Evolutionary conservation across 1,140 invertebrate genomes (phyloP).

Genomic region (Lysiphlebus fabarum): DNA sequence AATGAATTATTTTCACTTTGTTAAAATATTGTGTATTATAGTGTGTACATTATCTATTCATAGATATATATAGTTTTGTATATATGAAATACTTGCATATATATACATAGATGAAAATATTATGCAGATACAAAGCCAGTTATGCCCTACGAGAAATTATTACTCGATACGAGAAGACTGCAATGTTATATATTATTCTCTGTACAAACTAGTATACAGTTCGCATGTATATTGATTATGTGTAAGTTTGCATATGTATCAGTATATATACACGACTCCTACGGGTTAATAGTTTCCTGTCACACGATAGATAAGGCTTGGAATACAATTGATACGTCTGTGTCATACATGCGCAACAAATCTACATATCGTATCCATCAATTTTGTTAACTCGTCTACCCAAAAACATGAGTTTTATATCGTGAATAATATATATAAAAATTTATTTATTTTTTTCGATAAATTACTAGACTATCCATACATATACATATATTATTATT

Average conservation of each 20-base stretch:
- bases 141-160: slow-evolving; percentile 29
- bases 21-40: too few species aligned
- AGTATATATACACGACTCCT: not conserved
- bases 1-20: too few species aligned
- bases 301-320: slow-evolving; percentile 9
- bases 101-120: slow-evolving; percentile 6
- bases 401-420: slow-evolving; percentile 8
- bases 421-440: too few species aligned
- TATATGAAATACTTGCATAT: too few species aligned
- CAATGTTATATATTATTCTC: slow-evolving; percentile 33
- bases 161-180: slow-evolving; percentile 33
- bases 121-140: slow-evolving; percentile 21
- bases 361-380: slow-evolving; percentile 15
- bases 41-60: too few species aligned
- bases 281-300: slow-evolving; percentile 17
- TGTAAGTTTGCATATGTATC: slow-evolving; percentile 1
- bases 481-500: too few species aligned
- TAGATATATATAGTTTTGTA: too few species aligned
- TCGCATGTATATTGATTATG: slow-evolving; percentile 32
- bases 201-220: slow-evolving; percentile 10
- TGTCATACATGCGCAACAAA: slow-evolving; percentile 1
- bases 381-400: not conserved
- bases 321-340: slow-evolving; percentile 13
- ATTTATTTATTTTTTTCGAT: too few species aligned
- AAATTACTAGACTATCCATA: too few species aligned